Conservation (phyloP, 2,888 invertebrate genomes). For the Stenodera caucasica region DNA sequence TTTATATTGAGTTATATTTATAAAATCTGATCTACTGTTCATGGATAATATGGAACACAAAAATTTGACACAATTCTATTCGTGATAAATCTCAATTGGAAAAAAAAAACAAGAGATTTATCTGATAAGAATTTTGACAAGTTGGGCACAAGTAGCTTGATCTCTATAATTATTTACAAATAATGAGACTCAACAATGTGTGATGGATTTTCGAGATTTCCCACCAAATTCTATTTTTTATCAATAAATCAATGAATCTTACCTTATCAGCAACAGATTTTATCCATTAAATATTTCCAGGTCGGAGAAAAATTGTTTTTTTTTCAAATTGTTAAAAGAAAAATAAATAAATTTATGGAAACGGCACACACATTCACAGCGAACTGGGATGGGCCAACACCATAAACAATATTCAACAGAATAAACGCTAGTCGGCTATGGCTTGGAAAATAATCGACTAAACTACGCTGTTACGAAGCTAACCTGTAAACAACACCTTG, state of each 20-base stretch:
- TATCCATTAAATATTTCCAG: constrained; percentile 49
- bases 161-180: background rate
- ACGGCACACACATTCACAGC: constrained; percentile 57
- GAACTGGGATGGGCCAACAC: constrained; percentile 58
- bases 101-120: too few species aligned
- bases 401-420: constrained; percentile 52
- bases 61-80: background rate
- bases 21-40: background rate
- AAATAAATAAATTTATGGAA: constrained; percentile 46
- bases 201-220: background rate
- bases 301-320: background rate
- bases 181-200: background rate
- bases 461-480: constrained; percentile 30
- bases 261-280: constrained; percentile 53
- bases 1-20: background rate
- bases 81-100: background rate
- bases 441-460: constrained; percentile 30
- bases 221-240: constrained; percentile 14
- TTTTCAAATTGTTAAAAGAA: constrained; percentile 2
- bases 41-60: background rate
- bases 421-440: constrained; percentile 24
- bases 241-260: constrained; percentile 29
- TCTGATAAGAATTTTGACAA: background rate
- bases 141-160: background rate
- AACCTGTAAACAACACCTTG: constrained; percentile 37